These are phyloP conservation scores for Goniozus legneri DNA, from an alignment of 1,140 invertebrate genomes.

Conservation along the genomic window DNA sequence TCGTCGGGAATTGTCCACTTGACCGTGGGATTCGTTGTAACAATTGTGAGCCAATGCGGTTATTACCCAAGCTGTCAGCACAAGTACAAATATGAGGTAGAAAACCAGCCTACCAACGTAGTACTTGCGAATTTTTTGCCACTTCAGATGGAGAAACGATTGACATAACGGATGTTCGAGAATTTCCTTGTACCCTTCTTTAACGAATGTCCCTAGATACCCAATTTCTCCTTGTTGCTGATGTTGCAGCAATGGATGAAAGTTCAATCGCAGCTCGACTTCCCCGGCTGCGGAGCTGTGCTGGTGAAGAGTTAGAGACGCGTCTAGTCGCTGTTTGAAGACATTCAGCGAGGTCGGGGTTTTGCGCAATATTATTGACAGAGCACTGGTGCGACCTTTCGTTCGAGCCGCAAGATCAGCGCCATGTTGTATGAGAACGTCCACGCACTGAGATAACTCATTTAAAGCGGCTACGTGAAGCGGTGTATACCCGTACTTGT, in stretches of 20 bases:
- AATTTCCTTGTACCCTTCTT: slow-evolving; percentile 79
- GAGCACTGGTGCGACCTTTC: slow-evolving; percentile 75
- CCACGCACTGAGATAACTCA: slow-evolving; percentile 78
- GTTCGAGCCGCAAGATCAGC: slow-evolving; percentile 81
- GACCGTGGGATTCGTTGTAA: slow-evolving; percentile 61
- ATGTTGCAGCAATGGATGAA: slow-evolving; percentile 73
- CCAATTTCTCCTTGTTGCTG: slow-evolving; percentile 76
- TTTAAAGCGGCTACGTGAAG: slow-evolving; percentile 83
- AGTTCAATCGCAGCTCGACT: slow-evolving; percentile 77
- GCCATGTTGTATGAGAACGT: slow-evolving; percentile 76
- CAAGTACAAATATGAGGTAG: slow-evolving; percentile 75
- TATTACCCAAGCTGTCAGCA: slow-evolving; percentile 73
- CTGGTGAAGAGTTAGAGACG: slow-evolving; percentile 73
- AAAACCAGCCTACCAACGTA: slow-evolving; percentile 76
- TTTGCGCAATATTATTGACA: slow-evolving; percentile 78
- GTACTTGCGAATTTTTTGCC: slow-evolving; percentile 86
- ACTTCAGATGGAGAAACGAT: slow-evolving; percentile 80
- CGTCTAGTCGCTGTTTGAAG: slow-evolving; percentile 72
- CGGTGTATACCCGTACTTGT: slow-evolving; percentile 86
- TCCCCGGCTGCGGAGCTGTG: slow-evolving; percentile 74
- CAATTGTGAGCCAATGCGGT: slow-evolving; percentile 74
- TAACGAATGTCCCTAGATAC: slow-evolving; percentile 77
- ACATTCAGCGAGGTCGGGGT: slow-evolving; percentile 76
- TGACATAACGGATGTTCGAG: slow-evolving; percentile 78
- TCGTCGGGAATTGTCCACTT: slow-evolving; percentile 23